Evolutionary conservation across 2,888 invertebrate genomes (phyloP).

Genomic region (Palloptera scutellata): DNA sequence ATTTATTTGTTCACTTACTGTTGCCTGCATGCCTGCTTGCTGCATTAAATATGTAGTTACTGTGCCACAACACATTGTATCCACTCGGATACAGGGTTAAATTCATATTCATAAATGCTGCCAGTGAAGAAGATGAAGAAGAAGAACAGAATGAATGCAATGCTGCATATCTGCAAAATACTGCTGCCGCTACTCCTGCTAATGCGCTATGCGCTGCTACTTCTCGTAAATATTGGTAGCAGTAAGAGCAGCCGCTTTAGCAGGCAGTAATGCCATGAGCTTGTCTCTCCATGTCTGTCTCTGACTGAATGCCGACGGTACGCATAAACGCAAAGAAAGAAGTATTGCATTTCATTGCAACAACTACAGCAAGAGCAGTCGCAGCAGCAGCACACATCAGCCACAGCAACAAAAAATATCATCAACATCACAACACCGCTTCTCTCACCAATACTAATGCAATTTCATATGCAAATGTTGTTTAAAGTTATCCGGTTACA

Average conservation of each 20-base stretch:
- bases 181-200: too few relatives aligned
- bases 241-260: neutral
- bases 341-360: slow-evolving; percentile 32
- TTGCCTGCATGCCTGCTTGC: neutral
- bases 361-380: slow-evolving; percentile 13
- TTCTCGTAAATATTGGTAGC: neutral
- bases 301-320: neutral
- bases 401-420: slow-evolving; percentile 12
- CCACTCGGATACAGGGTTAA: slow-evolving; percentile 18
- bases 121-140: neutral
- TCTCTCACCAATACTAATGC: slow-evolving; percentile 21
- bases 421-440: neutral
- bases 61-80: neutral
- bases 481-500: slow-evolving; percentile 39
- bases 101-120: slow-evolving; percentile 26
- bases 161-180: too few relatives aligned
- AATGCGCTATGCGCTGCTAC: neutral
- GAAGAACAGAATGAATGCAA: too few relatives aligned
- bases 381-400: slow-evolving; percentile 27
- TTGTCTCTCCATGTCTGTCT: neutral
- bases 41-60: neutral
- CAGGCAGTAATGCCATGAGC: neutral
- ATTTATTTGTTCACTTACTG: too few relatives aligned
- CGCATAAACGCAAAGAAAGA: slow-evolving; percentile 14
- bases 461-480: slow-evolving; percentile 40